phyloP scores from a whole-genome alignment of 2,888 invertebrate species.

The Rhimphoctona megacephalus region DNA sequence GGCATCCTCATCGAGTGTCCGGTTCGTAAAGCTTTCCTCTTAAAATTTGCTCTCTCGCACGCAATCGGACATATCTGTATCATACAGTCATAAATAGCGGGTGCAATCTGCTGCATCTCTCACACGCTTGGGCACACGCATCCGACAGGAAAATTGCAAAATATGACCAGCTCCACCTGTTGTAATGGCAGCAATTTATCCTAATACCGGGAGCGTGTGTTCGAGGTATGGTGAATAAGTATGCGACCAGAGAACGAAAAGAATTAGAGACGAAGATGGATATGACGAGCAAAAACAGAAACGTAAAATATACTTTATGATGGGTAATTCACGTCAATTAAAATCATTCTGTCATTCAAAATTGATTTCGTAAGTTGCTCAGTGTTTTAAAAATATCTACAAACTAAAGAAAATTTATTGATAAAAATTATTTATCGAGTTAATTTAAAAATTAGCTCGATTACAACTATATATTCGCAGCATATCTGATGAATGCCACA shows the following conservation, averaged over 20 bases:
- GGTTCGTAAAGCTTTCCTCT: not conserved
- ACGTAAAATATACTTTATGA: not conserved
- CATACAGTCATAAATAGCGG: conserved; percentile 76
- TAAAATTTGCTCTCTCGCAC: conserved; percentile 40
- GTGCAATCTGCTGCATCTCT: conserved; percentile 77
- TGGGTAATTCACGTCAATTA: not conserved
- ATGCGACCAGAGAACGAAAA: conserved; percentile 12
- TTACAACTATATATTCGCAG: too few species aligned
- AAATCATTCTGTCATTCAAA: not conserved
- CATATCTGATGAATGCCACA: too few species aligned
- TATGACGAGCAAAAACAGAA: conserved; percentile 11
- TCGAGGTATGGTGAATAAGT: conserved; percentile 52
- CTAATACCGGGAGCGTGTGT: conserved; percentile 74
- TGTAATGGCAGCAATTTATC: conserved; percentile 80
- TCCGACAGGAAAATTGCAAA: conserved; percentile 79
- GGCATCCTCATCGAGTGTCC: conserved; percentile 13
- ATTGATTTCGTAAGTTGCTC: not conserved
- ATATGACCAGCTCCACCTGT: conserved; percentile 79
- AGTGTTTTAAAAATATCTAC: not conserved
- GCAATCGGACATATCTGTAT: conserved; percentile 72
- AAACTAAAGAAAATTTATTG: too few species aligned
- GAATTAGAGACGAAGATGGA: conserved; percentile 36
- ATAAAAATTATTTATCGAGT: too few species aligned
- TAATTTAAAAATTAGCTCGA: too few species aligned
- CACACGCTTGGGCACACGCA: conserved; percentile 70